Conservation (phyloP, 2,797 vertebrate genomes). For the Buceros bicornis region DNA sequence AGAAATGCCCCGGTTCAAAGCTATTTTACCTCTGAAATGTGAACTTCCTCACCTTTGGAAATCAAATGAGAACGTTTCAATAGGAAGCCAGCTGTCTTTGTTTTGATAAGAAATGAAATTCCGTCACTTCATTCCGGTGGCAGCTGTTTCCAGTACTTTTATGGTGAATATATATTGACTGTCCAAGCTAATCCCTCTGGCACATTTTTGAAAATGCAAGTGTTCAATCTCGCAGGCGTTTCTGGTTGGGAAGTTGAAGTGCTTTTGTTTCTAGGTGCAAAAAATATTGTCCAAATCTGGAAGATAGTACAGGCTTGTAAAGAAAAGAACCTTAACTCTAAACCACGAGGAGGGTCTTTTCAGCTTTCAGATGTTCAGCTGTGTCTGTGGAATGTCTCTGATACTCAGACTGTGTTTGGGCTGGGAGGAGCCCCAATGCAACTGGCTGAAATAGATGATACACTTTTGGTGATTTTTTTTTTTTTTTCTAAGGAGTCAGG, state of each 20-base stretch:
- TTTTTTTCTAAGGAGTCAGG: background rate
- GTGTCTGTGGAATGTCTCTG: background rate
- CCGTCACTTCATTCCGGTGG: background rate
- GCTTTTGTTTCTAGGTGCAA: background rate
- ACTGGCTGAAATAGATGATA: background rate
- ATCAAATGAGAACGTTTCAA: background rate
- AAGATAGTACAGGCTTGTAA: background rate
- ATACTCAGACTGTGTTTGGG: background rate
- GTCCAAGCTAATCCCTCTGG: background rate
- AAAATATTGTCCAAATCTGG: background rate
- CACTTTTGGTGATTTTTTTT: background rate
- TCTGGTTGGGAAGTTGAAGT: background rate
- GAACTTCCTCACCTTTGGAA: background rate
- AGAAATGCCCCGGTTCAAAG: background rate
- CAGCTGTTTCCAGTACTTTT: background rate
- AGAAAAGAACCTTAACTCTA: background rate
- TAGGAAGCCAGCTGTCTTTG: background rate
- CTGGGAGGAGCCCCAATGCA: fast-evolving
- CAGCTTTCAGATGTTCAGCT: background rate
- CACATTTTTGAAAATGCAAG: background rate
- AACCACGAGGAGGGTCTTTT: background rate
- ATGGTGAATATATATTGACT: background rate
- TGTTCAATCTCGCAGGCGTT: background rate
- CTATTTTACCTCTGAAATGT: background rate
- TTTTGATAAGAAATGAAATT: background rate